Base-by-base conservation (phyloP, 2,888 invertebrate species). In the Lepidochrysops patricia region DNA sequence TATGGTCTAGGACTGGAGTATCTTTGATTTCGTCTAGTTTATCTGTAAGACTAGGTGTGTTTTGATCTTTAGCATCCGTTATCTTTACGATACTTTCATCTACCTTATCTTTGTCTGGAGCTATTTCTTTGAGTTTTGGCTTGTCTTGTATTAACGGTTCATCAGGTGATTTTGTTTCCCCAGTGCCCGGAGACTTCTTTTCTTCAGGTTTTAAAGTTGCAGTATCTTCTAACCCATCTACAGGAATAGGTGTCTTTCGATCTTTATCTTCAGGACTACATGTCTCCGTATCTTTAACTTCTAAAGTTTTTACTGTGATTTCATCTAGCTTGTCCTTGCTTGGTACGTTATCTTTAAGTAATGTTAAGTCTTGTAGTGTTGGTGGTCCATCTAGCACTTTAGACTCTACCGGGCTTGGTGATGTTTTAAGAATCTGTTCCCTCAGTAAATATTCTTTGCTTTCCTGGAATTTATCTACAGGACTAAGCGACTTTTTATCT, bases 161-260 rank as follows among this genome's bases (percentile, higher is more conserved):
- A 13, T 35, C 35, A 13, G 13, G 4, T 7, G 7, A 7, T 29
- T 29, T 29, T 9, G 19, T 37, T 27, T 66, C 57, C 0, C 32
- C 43, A 1, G 63, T 62, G 3, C 66, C 65, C 2, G 63, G 57
- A 25, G 50, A 58, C 34, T 66, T 67, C 3, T 67, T 63, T 4
- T 25, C 29, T 23, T 57, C 56, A 25, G 60, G 63, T 4, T 23
- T 61, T 54, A 23, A 60, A 50, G 13, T 2, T 0, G 29, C 32
- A 12, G 25, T 6, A 7, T 5, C 29, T 29, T 29, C 0, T 9
- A 29, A 2, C 9, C 9, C 9, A 9, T 29, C 9, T 7, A 29
- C 7, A 1, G 9, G 6, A 29, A 6, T 29, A 9, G 29, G 9
- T 9, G 29, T 50, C 25, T 68, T 69, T 0, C 67, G 64, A 4